These are phyloP conservation scores for Vultur gryphus DNA, from an alignment of 2,797 vertebrate species.

Conservation along the genomic window DNA sequence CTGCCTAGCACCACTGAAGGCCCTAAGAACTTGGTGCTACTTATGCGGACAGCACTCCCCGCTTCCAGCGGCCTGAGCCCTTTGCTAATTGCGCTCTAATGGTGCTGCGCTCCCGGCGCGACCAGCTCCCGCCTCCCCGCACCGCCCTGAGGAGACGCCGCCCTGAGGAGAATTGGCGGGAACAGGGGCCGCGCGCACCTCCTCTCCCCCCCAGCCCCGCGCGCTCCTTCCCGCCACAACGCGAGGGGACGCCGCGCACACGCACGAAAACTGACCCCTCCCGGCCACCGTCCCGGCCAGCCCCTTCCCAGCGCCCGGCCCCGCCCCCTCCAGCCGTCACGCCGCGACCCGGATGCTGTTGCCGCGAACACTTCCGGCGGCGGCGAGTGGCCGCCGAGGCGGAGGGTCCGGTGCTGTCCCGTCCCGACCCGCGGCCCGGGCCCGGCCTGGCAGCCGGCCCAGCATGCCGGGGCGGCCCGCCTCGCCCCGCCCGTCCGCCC, in stretches of 20 bases:
- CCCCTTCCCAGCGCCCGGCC: not conserved
- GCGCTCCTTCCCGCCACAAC: not conserved
- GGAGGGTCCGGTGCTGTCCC: not conserved
- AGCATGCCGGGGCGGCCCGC: constrained; percentile 61
- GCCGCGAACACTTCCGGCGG: not conserved
- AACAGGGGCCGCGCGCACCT: not conserved
- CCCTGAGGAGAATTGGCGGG: not conserved
- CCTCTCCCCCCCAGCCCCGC: too few relatives aligned
- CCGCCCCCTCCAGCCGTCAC: not conserved
- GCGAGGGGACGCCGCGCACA: not conserved
- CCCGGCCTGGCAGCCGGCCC: not conserved
- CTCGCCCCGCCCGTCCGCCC: not conserved
- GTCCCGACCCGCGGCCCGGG: not conserved
- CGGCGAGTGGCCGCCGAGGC: not conserved
- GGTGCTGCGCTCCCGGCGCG: fast-evolving
- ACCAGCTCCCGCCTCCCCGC: not conserved
- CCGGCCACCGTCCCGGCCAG: not conserved
- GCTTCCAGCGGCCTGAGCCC: not conserved
- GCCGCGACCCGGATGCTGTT: not conserved
- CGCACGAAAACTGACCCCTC: not conserved
- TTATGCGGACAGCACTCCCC: fast-evolving
- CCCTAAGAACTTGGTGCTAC: fast-evolving
- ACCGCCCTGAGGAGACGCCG: too few relatives aligned
- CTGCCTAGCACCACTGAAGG: fast-evolving
- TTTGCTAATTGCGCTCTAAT: fast-evolving